Percentiles rank a stretch among this genome's conserved stretches.
Conservation (phyloP, 2,113 vertebrate species). For the Cyprinodon tularosa region DNA sequence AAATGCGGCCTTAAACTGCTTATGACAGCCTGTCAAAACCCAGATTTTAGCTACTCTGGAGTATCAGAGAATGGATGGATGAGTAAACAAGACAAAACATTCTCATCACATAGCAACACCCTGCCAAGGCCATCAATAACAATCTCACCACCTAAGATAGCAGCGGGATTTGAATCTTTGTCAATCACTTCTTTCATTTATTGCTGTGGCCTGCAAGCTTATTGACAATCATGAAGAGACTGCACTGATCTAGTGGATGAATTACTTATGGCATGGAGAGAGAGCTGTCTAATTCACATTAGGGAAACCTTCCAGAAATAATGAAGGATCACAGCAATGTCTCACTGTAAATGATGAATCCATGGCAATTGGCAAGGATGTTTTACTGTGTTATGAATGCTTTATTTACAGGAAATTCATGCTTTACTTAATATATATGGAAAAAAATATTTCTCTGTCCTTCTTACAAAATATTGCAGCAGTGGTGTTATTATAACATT, state of each 20-base stretch:
- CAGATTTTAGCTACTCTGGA: conserved; percentile 14
- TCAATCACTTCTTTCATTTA: conserved; percentile 19
- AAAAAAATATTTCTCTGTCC: no score
- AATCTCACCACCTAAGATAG: conserved; percentile 16
- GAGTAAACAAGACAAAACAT: conserved; percentile 12
- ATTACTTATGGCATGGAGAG: not conserved
- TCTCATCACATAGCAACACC: conserved; percentile 12
- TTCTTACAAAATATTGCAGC: no score
- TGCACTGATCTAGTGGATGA: not conserved
- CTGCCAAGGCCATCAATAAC: conserved; percentile 16
- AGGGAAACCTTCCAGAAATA: not conserved
- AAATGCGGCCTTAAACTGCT: conserved; percentile 1
- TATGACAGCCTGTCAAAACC: conserved; percentile 38
- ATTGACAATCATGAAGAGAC: conserved; percentile 9
- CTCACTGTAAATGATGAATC: no score
- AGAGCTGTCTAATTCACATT: not conserved
- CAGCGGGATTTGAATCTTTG: conserved; percentile 1
- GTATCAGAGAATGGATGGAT: not conserved
- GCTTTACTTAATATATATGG: no score
- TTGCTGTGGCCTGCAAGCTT: not conserved
- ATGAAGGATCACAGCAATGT: not conserved
- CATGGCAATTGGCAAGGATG: no score
- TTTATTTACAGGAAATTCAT: no score
- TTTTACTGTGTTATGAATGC: no score
- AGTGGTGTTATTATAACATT: no score